A percentile compares a stretch with the other conserved stretches of the same genome.
Evolutionary conservation across 2,888 invertebrate species (phyloP).

Genomic region (Lasioglossum pauxillum): DNA sequence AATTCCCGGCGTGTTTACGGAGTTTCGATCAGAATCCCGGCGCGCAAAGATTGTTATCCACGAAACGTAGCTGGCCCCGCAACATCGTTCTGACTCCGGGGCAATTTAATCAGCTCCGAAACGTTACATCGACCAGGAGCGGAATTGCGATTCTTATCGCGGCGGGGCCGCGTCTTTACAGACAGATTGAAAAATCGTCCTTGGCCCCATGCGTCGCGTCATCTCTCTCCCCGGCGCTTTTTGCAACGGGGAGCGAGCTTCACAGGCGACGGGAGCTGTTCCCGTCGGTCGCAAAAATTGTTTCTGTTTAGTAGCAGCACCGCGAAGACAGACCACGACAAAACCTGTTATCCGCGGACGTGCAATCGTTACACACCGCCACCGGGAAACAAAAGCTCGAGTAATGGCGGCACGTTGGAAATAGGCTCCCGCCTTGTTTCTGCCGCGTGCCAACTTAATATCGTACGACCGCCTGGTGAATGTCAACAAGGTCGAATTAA

Average conservation of each 20-base stretch:
- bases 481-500: constrained; percentile 14
- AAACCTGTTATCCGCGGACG: constrained; percentile 12
- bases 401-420: neutral
- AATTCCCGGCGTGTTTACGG: constrained; percentile 26
- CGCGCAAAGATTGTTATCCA: constrained; percentile 61
- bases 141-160: constrained; percentile 73
- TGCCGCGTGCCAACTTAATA: constrained; percentile 1
- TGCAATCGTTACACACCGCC: neutral
- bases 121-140: constrained; percentile 67
- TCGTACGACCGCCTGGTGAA: neutral
- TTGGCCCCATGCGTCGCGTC: neutral
- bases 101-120: constrained; percentile 69
- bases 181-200: constrained; percentile 68
- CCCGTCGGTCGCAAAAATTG: constrained; percentile 45
- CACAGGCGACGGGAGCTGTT: neutral
- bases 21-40: constrained; percentile 42
- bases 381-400: neutral
- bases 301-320: constrained; percentile 38
- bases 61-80: constrained; percentile 43
- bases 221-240: constrained; percentile 21
- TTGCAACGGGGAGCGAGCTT: neutral
- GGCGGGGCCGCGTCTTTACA: constrained; percentile 51
- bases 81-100: constrained; percentile 50
- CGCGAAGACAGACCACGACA: constrained; percentile 13
- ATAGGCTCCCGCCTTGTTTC: constrained; percentile 4